Conservation (phyloP, 2,888 invertebrate species). For the Malthinus flaveolus region DNA sequence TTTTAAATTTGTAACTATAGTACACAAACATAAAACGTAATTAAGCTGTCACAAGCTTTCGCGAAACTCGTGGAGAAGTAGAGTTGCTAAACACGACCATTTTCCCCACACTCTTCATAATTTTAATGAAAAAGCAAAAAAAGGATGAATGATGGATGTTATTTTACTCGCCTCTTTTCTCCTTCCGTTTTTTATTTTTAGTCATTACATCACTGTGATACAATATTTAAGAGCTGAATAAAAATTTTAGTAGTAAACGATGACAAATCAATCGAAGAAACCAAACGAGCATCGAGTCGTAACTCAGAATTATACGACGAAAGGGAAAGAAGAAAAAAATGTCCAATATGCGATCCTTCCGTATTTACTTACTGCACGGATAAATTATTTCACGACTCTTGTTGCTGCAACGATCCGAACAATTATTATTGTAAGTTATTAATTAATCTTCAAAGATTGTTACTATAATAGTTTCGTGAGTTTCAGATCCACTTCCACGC, state of each 20-base stretch:
- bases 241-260: not conserved
- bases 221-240: too few relatives aligned
- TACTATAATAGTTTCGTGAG: slow-evolving; percentile 4
- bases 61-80: too few relatives aligned
- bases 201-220: too few relatives aligned
- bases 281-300: not conserved
- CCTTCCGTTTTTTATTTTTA: too few relatives aligned
- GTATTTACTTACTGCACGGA: slow-evolving; percentile 77
- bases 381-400: slow-evolving; percentile 75
- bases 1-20: too few relatives aligned
- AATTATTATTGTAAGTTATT: slow-evolving; percentile 54
- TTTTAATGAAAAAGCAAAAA: too few relatives aligned
- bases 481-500: slow-evolving; percentile 60
- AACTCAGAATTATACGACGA: not conserved
- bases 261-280: not conserved
- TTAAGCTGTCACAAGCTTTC: too few relatives aligned
- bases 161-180: too few relatives aligned
- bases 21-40: too few relatives aligned
- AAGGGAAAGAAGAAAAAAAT: slow-evolving; percentile 46
- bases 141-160: too few relatives aligned
- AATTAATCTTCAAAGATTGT: not conserved
- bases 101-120: too few relatives aligned
- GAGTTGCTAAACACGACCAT: too few relatives aligned
- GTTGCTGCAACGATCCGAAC: slow-evolving; percentile 67
- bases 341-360: slow-evolving; percentile 76